Evolutionary conservation across 2,888 invertebrate species (phyloP), one percentile per base, ranked within the genome.

Genomic region (Esperia sulphurella): DNA sequence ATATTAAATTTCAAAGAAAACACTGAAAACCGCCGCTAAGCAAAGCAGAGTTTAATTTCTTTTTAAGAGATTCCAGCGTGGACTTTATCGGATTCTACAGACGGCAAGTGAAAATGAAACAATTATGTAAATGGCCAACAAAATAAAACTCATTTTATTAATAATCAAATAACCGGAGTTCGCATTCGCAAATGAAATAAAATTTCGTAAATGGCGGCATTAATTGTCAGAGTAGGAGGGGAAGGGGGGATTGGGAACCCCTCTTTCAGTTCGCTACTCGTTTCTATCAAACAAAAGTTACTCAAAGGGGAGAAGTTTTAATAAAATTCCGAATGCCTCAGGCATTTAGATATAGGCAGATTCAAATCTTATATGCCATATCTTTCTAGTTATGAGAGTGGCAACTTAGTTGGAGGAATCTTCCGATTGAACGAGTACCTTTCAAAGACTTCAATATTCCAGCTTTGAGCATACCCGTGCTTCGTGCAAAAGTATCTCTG

Each of bases 121-220:
- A 86, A 82, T 85, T 85, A 85, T 85, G 84, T 79, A 85, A 86
- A 87, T 85, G 66, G 66, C 68, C 74, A 79, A 80, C 83, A 82
- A 86, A 86, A 86, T 87, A 86, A 84, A 85, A 86, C 79, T 83
- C 82, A 81, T 85, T 86, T 83, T 83, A 84, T 83, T 85, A 85
- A 81, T 86, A 85, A 85, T 83, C 82, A 83, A 87, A 88, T 86
- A 79, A 81, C 75, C 76, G 74, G 79, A 83, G 78, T 81, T 78
- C 76, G 79, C 75, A 78, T 79, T 81, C 68, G 75, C 71, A 71
- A 79, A 79, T 80, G 79, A 83, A 86, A 85, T 87, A 83, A 83
- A 84, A 85, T 84, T 67, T 84, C 70, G 73, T 76, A 82, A 87
- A 87, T 83, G 76, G 74, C 68, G 73, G 76, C 83, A 83, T 86